phyloP scores from a whole-genome alignment of 2,797 vertebrate species.

The Lacerta bilineata region DNA sequence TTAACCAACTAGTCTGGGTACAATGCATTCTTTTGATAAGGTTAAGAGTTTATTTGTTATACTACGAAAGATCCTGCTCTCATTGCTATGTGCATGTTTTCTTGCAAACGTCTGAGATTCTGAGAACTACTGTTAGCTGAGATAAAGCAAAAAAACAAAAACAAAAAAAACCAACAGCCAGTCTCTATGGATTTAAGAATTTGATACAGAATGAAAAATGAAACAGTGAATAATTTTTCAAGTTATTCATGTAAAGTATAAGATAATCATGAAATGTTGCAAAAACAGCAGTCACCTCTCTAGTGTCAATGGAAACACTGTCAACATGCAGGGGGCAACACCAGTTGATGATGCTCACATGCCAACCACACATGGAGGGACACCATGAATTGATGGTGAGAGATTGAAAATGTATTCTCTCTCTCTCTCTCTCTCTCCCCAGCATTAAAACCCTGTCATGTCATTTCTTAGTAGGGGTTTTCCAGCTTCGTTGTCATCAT shows the following conservation, averaged over 20 bases:
- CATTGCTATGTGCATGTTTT: too few species aligned
- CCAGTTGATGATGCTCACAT: too few species aligned
- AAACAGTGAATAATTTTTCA: neutral
- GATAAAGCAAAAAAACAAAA: neutral
- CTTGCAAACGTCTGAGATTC: neutral
- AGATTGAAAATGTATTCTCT: neutral
- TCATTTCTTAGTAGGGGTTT: neutral
- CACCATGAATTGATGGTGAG: too few species aligned
- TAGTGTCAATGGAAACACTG: neutral
- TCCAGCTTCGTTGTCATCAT: neutral
- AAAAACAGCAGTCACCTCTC: too few species aligned
- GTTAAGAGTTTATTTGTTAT: neutral
- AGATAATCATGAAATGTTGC: neutral
- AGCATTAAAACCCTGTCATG: too few species aligned
- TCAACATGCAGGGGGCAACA: neutral
- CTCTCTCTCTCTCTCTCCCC: neutral
- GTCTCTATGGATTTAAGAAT: neutral
- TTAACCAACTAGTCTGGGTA: neutral
- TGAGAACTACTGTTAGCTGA: neutral
- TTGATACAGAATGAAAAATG: neutral
- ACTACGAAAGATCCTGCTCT: neutral
- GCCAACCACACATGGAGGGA: too few species aligned
- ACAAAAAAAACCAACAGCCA: neutral
- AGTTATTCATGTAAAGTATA: neutral
- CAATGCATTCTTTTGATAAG: neutral